Conservation (phyloP, 2,888 invertebrate species). For the Morpho achilles region DNA sequence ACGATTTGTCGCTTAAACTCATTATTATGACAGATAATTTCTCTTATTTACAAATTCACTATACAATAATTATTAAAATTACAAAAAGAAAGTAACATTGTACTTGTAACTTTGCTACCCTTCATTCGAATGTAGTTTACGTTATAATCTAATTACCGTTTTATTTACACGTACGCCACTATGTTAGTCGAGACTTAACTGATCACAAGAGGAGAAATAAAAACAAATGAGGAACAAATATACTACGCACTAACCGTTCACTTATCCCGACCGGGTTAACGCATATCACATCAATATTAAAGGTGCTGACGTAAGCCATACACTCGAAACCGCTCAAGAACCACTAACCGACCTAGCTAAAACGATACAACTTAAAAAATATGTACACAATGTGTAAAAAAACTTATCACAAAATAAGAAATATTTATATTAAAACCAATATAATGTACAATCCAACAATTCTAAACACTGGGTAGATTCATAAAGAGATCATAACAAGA, state of each 20-base stretch:
- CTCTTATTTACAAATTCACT: conserved; percentile 77
- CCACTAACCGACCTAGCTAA: conserved; percentile 39
- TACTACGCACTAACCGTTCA: conserved; percentile 62
- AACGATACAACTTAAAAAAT: conserved; percentile 55
- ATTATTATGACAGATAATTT: conserved; percentile 77
- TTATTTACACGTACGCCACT: conserved; percentile 63
- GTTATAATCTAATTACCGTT: conserved; percentile 47
- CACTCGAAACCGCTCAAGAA: conserved; percentile 63
- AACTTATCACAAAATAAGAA: conserved; percentile 69
- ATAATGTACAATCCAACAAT: conserved; percentile 56
- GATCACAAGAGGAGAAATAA: conserved; percentile 69
- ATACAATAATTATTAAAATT: conserved; percentile 70
- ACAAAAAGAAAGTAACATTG: conserved; percentile 71
- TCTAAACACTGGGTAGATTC: conserved; percentile 76
- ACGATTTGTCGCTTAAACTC: conserved; percentile 75
- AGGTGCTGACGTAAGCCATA: conserved; percentile 38
- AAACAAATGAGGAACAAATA: conserved; percentile 73
- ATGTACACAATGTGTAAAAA: conserved; percentile 67
- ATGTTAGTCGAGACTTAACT: conserved; percentile 73
- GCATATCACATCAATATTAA: conserved; percentile 65
- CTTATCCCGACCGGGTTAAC: conserved; percentile 43
- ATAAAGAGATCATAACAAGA: conserved; percentile 75
- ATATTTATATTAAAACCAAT: conserved; percentile 54
- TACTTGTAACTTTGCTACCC: conserved; percentile 71
- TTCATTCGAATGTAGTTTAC: conserved; percentile 64